Evolutionary conservation across 2,888 invertebrate species (phyloP).

Genomic region (Laspeyria flexula): DNA sequence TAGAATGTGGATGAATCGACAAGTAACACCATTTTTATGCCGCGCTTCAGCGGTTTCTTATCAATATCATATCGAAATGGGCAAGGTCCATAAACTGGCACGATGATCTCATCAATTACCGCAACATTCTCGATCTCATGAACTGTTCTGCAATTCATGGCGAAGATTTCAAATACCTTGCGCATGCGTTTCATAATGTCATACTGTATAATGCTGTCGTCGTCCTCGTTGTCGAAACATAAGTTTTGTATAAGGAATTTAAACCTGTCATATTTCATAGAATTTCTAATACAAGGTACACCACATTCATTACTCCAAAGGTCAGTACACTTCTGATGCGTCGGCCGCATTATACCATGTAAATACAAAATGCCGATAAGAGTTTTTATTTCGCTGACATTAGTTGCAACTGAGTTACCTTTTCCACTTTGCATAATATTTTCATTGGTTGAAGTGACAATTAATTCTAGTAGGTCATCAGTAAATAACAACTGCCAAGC

Average conservation of each 20-base stretch:
- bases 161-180: conserved; percentile 78
- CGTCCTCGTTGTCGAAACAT: conserved; percentile 64
- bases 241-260: conserved; percentile 71
- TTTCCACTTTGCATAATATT: conserved; percentile 59
- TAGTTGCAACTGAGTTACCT: conserved; percentile 49
- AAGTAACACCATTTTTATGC: conserved; percentile 73
- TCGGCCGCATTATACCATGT: conserved; percentile 75
- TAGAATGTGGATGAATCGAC: conserved; percentile 77
- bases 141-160: conserved; percentile 73
- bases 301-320: conserved; percentile 74
- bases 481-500: conserved; percentile 76
- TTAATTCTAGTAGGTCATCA: conserved; percentile 73
- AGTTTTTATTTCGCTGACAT: conserved; percentile 68
- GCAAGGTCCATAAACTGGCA: conserved; percentile 76
- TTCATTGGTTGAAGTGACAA: conserved; percentile 74
- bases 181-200: conserved; percentile 76
- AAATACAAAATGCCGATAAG: conserved; percentile 77
- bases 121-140: conserved; percentile 63
- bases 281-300: conserved; percentile 59
- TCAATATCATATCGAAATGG: conserved; percentile 75
- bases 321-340: conserved; percentile 68
- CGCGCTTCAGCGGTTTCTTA: conserved; percentile 67
- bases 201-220: conserved; percentile 59
- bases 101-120: conserved; percentile 76
- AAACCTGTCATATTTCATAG: conserved; percentile 73